Conservation (phyloP, 2,113 vertebrate genomes). For the Bufo bufo region DNA sequence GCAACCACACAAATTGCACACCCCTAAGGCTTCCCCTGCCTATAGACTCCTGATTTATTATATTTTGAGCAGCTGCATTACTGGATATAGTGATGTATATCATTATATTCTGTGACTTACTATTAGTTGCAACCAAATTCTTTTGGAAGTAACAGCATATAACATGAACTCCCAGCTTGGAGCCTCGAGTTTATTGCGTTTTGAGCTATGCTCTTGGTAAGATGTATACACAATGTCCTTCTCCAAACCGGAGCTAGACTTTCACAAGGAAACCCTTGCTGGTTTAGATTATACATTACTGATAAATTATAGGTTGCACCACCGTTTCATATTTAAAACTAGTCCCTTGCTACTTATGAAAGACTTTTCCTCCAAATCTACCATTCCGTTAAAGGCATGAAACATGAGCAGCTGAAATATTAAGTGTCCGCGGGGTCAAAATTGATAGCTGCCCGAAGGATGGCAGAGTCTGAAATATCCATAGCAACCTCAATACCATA, state of each 20-base stretch:
- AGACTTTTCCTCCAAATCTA: slow-evolving; percentile 11
- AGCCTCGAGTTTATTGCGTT: background rate
- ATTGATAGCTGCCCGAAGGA: slow-evolving; percentile 41
- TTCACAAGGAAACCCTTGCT: background rate
- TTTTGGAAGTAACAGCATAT: background rate
- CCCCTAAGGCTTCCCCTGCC: too few relatives aligned
- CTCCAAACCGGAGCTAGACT: background rate
- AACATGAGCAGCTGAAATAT: slow-evolving; percentile 43
- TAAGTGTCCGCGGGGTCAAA: slow-evolving; percentile 42
- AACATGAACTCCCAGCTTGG: background rate
- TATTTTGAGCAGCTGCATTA: too few relatives aligned
- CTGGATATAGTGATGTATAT: background rate
- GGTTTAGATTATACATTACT: background rate
- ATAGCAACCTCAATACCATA: slow-evolving; percentile 49
- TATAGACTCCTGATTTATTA: too few relatives aligned
- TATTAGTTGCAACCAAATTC: too few relatives aligned
- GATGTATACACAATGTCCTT: background rate
- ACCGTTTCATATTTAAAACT: background rate
- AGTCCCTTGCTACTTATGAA: slow-evolving; percentile 6
- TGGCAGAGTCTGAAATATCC: slow-evolving; percentile 31
- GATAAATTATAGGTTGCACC: background rate
- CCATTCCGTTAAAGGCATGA: background rate
- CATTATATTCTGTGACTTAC: too few relatives aligned
- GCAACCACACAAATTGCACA: too few relatives aligned
- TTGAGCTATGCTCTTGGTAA: background rate